Evolutionary conservation across 2,113 vertebrate genomes (phyloP).

Genomic region (Poeciliopsis prolifica): DNA sequence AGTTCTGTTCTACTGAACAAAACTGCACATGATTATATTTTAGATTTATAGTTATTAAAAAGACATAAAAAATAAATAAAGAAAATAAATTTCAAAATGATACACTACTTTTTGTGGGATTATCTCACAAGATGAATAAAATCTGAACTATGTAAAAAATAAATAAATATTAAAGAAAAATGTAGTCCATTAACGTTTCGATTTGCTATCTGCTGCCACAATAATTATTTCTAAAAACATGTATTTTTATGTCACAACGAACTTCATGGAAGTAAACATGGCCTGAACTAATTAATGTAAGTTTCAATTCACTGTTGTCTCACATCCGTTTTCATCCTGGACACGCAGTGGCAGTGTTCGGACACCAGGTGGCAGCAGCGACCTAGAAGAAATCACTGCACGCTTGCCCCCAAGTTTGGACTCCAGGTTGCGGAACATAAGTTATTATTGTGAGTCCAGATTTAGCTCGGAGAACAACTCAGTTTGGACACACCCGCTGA

Average conservation of each 20-base stretch:
- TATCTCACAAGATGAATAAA: too few relatives aligned
- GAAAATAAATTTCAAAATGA: neutral
- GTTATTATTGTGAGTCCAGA: neutral
- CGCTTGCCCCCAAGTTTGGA: neutral
- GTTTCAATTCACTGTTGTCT: neutral
- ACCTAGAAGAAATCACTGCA: conserved; percentile 23
- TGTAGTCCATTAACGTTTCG: too few relatives aligned
- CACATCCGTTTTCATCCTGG: too few relatives aligned
- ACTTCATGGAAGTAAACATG: neutral
- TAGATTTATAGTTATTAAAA: too few relatives aligned
- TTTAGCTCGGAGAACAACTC: too few relatives aligned
- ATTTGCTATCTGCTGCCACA: neutral
- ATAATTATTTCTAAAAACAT: neutral
- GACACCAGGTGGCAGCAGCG: conserved; percentile 67
- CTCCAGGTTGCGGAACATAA: neutral
- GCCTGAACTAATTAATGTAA: neutral
- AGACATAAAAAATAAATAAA: too few relatives aligned
- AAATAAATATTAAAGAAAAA: too few relatives aligned
- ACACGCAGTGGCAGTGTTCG: conserved; percentile 2
- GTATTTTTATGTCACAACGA: too few relatives aligned
- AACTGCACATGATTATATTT: too few relatives aligned
- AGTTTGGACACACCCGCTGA: too few relatives aligned
- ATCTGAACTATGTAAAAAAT: too few relatives aligned
- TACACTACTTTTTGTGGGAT: neutral
- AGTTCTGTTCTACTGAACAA: too few relatives aligned